Percentiles rank a stretch among this genome's conserved stretches.
phyloP scores from a whole-genome alignment of 2,113 vertebrate genomes.

The Onychostoma macrolepis region DNA sequence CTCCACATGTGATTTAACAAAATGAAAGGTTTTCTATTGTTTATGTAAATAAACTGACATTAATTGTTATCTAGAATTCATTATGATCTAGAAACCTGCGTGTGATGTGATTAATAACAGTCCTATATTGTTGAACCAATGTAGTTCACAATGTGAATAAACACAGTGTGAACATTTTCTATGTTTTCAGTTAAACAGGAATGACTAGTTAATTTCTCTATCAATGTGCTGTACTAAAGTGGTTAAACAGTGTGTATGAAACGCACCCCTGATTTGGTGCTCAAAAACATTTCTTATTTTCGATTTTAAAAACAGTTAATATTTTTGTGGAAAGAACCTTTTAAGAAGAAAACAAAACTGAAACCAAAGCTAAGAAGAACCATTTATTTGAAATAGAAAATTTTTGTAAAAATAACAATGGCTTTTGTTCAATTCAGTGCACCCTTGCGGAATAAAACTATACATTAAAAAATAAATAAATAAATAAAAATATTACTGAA shows the following conservation, averaged over 20 bases:
- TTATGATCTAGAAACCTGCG: not conserved
- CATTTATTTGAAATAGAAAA: not conserved
- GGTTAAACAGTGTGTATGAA: not conserved
- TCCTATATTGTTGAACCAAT: not conserved
- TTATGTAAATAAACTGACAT: not conserved
- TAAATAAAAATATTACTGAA: too few species aligned
- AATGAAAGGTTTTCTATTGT: not conserved
- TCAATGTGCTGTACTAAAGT: not conserved
- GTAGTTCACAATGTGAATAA: not conserved
- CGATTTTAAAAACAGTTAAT: not conserved
- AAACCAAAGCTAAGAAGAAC: too few species aligned
- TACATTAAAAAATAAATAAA: too few species aligned
- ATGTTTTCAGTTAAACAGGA: not conserved
- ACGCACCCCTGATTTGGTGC: not conserved
- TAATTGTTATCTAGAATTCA: not conserved
- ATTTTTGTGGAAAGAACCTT: too few species aligned
- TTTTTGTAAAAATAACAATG: not conserved
- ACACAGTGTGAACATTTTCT: not conserved
- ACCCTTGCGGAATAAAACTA: too few species aligned
- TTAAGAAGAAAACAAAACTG: too few species aligned
- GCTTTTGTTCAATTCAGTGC: not conserved
- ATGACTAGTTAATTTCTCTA: not conserved
- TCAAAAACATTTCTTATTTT: too few species aligned
- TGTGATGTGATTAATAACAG: not conserved
- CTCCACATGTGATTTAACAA: not conserved